Conservation (phyloP, 2,113 vertebrate species). For the Cygnus buccinator region DNA sequence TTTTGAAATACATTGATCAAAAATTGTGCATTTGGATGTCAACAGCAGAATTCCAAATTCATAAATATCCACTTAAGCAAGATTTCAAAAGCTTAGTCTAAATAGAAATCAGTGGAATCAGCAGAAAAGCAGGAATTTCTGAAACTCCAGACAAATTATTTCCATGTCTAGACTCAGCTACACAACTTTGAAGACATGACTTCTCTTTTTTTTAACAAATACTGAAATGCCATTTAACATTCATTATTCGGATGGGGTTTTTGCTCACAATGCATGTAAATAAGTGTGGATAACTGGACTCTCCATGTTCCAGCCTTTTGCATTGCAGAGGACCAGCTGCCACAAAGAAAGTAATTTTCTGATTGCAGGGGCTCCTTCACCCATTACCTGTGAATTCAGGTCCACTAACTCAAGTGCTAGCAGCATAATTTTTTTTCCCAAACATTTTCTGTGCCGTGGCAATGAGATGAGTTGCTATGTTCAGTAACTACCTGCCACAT, state of each 20-base stretch:
- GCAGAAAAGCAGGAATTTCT: not conserved
- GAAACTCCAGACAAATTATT: not conserved
- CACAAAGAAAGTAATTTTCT: too few relatives aligned
- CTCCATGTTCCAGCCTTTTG: not conserved
- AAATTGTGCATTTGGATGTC: accelerated
- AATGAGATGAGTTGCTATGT: accelerated
- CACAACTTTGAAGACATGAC: not conserved
- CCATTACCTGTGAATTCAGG: accelerated
- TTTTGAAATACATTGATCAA: not conserved
- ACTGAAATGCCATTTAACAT: not conserved
- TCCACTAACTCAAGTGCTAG: accelerated
- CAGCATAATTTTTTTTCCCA: too few relatives aligned
- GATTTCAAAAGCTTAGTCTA: not conserved
- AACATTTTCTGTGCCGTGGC: accelerated
- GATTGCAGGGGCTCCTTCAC: not conserved
- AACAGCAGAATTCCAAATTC: not conserved
- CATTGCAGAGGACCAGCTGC: accelerated
- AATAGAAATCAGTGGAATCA: not conserved
- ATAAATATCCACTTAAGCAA: not conserved
- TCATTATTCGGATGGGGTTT: not conserved
- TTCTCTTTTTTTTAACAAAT: not conserved
- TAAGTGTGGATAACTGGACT: not conserved
- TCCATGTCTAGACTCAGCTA: not conserved
- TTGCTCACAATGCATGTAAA: not conserved
- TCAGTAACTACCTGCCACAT: not conserved